A percentile compares a stretch with the other conserved stretches of the same genome.
Conservation (phyloP, 2,888 invertebrate species). For the Nezara viridula region DNA sequence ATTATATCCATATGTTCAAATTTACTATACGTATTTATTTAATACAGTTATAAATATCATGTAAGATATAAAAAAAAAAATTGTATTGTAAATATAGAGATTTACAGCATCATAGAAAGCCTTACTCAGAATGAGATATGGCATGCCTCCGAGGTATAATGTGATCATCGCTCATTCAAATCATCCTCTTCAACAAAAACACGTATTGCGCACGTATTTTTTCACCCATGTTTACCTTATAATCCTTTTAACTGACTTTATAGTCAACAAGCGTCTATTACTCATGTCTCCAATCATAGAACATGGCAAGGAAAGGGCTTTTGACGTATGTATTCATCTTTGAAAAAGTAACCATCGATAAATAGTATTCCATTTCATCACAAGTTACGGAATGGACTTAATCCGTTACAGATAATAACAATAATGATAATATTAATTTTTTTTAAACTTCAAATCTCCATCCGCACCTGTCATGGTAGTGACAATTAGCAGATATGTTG, state of each 20-base stretch:
- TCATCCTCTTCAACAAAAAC: not conserved
- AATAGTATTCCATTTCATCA: not conserved
- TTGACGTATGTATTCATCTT: not conserved
- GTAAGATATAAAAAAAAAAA: too few relatives aligned
- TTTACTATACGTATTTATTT: too few relatives aligned
- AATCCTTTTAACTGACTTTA: not conserved
- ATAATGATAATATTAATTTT: too few relatives aligned
- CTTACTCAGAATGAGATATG: not conserved
- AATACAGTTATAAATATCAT: too few relatives aligned
- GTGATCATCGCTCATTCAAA: not conserved
- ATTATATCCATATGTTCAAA: too few relatives aligned
- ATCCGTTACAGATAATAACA: too few relatives aligned
- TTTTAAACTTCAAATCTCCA: too few relatives aligned
- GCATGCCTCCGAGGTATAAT: not conserved
- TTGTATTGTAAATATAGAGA: too few relatives aligned
- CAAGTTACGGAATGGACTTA: too few relatives aligned
- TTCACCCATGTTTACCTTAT: not conserved
- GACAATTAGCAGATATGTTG: too few relatives aligned
- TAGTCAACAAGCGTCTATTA: not conserved
- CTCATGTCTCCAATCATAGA: not conserved
- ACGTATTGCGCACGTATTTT: constrained; percentile 14
- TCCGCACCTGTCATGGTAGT: too few relatives aligned
- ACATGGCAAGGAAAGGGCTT: not conserved
- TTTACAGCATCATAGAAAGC: not conserved
- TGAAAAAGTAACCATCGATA: not conserved